Percentiles rank a stretch among this genome's conserved stretches.
Conservation (phyloP, 2,888 invertebrate species). For the Thecocarcelia acutangulata region DNA sequence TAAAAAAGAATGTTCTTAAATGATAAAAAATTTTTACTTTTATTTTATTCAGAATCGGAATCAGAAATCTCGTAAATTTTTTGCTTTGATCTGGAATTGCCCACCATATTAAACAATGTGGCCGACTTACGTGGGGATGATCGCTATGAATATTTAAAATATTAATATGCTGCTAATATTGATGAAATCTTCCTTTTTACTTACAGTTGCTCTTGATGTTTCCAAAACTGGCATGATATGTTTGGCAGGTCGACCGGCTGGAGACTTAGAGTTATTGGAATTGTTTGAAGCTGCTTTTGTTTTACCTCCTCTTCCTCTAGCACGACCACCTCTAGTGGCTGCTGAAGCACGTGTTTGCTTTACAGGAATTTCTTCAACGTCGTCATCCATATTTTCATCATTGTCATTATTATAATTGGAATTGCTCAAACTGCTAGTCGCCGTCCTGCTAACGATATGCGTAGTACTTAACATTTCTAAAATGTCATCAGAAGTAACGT, state of each 20-base stretch:
- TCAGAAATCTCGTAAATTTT: conserved; percentile 67
- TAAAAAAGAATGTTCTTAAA: conserved; percentile 21
- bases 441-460: conserved; percentile 25
- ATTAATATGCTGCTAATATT: too few relatives aligned
- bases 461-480: conserved; percentile 73
- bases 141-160: conserved; percentile 53
- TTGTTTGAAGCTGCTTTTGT: conserved; percentile 49
- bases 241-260: conserved; percentile 36
- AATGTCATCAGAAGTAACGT: conserved; percentile 74
- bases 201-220: conserved; percentile 71
- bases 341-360: conserved; percentile 54
- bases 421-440: conserved; percentile 20
- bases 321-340: conserved; percentile 70
- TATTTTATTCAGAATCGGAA: conserved; percentile 64
- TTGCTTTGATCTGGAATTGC: conserved; percentile 59
- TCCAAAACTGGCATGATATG: conserved; percentile 72
- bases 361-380: conserved; percentile 47
- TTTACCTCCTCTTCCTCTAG: conserved; percentile 71
- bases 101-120: conserved; percentile 48
- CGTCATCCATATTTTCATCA: conserved; percentile 48
- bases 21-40: conserved; percentile 2
- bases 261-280: conserved; percentile 35
- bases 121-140: conserved; percentile 55
- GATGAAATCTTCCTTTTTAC: background rate
- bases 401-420: conserved; percentile 44